A percentile compares a stretch with the other conserved stretches of the same genome.
Evolutionary conservation across 2,888 invertebrate species (phyloP).

Genomic region (Bruchidius siliquastri): DNA sequence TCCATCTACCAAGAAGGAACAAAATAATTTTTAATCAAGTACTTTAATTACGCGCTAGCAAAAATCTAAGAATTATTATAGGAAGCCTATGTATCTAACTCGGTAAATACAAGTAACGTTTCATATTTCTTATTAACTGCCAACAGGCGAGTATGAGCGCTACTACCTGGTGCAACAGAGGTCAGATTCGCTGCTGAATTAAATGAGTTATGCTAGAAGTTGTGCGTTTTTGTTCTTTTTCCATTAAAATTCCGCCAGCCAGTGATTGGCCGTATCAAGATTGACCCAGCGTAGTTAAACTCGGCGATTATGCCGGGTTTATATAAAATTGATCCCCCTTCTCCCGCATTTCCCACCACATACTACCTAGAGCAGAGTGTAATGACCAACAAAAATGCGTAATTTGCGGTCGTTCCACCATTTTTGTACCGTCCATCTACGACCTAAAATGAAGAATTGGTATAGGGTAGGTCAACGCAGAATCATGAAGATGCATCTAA

Average conservation of each 20-base stretch:
- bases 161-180: not conserved
- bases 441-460: not conserved
- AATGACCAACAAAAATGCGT: not conserved
- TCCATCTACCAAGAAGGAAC: not conserved
- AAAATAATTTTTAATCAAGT: constrained; percentile 1
- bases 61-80: constrained; percentile 3
- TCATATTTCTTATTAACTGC: constrained; percentile 1
- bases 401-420: not conserved
- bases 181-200: not conserved
- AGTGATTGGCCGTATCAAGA: constrained; percentile 1
- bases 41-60: not conserved
- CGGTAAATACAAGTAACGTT: constrained; percentile 1
- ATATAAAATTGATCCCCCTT: not conserved
- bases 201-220: not conserved
- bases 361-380: not conserved
- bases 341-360: not conserved
- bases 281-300: constrained; percentile 1
- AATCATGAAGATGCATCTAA: no score
- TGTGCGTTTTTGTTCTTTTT: constrained; percentile 1
- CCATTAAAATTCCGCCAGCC: not conserved
- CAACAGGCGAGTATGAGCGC: not conserved
- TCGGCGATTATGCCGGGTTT: not conserved
- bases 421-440: not conserved
- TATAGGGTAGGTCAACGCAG: not conserved
- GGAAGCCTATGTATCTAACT: constrained; percentile 1